Percentiles rank a stretch among this genome's conserved stretches.
phyloP scores from a whole-genome alignment of 1,140 invertebrate genomes.

The Lineus longissimus region DNA sequence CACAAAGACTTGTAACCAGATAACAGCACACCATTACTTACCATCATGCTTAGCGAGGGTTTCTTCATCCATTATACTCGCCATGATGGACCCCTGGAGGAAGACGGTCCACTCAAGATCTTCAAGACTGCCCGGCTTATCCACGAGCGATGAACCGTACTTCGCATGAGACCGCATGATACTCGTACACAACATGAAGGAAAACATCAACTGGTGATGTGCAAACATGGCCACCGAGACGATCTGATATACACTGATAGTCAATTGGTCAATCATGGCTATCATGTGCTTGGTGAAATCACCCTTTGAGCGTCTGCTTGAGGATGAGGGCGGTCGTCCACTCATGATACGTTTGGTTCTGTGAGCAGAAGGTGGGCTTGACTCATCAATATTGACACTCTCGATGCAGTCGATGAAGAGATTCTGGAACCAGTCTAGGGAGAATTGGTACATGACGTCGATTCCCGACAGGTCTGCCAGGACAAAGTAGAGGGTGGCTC shows the following conservation, averaged over 20 bases:
- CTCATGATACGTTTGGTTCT: not conserved
- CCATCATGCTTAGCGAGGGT: constrained; percentile 33
- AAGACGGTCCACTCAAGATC: constrained; percentile 47
- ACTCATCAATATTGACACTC: constrained; percentile 1
- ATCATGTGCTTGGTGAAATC: constrained; percentile 38
- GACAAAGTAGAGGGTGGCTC: constrained; percentile 52
- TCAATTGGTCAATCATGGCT: constrained; percentile 43
- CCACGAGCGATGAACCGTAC: constrained; percentile 23
- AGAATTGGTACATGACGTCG: constrained; percentile 55
- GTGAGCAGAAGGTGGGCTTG: not conserved
- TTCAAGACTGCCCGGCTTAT: constrained; percentile 23
- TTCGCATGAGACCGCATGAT: constrained; percentile 42
- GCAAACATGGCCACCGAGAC: constrained; percentile 50
- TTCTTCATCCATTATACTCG: constrained; percentile 42
- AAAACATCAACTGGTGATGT: constrained; percentile 50
- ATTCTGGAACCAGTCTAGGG: constrained; percentile 50
- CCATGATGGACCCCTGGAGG: constrained; percentile 46
- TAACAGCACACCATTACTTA: constrained; percentile 11
- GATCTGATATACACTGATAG: constrained; percentile 45
- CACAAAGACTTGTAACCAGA: no score
- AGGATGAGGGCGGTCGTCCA: not conserved
- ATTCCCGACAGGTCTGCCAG: constrained; percentile 49
- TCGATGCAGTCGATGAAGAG: constrained; percentile 37
- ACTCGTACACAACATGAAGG: constrained; percentile 45
- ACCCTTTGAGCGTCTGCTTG: not conserved